phyloP scores from a whole-genome alignment of 2,113 vertebrate species.

The Sylvietta virens region DNA sequence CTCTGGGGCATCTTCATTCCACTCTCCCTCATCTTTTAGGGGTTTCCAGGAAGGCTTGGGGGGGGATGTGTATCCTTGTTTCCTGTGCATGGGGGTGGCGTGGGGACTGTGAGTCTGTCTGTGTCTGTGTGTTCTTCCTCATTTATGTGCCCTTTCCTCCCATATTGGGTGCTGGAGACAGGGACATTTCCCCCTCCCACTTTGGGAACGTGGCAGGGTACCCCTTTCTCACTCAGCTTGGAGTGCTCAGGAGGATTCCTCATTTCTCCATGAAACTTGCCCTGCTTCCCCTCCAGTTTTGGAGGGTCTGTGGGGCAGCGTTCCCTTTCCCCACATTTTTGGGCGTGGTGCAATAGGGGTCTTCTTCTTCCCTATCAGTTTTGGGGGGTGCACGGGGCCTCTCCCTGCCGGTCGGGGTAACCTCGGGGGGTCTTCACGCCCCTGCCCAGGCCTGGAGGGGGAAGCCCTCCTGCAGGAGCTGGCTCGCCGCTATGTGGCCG shows the following conservation, averaged over 20 bases:
- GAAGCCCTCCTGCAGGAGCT: not conserved
- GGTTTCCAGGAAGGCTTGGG: not conserved
- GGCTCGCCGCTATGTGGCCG: not conserved
- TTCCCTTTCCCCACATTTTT: not conserved
- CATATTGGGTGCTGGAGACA: fast-evolving
- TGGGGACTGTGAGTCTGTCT: not conserved
- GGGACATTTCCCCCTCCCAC: not conserved
- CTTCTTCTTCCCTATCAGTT: not conserved
- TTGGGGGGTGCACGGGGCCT: not conserved
- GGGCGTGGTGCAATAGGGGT: not conserved
- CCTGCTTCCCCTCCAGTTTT: not conserved
- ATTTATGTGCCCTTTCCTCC: not conserved
- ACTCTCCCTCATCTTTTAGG: not conserved
- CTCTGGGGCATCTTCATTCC: not conserved
- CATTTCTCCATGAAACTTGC: fast-evolving
- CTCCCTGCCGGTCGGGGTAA: not conserved
- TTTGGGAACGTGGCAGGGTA: not conserved
- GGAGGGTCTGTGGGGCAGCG: not conserved
- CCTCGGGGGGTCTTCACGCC: fast-evolving
- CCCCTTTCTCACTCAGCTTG: not conserved
- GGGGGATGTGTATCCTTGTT: not conserved
- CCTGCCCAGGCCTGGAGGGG: not conserved
- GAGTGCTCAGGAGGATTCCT: not conserved
- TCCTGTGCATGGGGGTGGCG: not conserved
- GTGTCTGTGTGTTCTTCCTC: not conserved